Evolutionary conservation across 2,797 vertebrate species (phyloP), one percentile per base, ranked within the genome.

Genomic region (Gallinago stenura): DNA sequence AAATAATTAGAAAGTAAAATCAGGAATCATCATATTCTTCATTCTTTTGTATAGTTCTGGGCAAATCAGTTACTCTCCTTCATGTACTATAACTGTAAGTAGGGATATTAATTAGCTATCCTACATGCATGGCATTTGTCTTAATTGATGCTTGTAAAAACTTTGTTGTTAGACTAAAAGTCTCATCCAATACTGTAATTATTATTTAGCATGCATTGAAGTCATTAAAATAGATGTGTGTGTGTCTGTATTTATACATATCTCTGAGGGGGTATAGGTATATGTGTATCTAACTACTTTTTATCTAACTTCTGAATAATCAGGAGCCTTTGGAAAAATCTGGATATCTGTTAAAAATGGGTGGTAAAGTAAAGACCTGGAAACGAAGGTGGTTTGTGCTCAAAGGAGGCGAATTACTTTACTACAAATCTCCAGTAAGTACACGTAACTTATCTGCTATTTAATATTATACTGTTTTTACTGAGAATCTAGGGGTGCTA

Each of bases 251-350:
- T 90, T 80, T 88, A 41, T 68, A 85, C 12, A 5, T 75, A 69
- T 30, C 58, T 86, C 20, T 83, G 57, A 69, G 46, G 12, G 3
- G 3, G 4, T 48, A 41, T 15, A 80, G 6, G 13, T 77, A 58
- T 56, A 61, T 66, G 19, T 77, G 7, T 57, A 51, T 60, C 64
- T 95, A 58, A 95, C 19, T 30, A 35, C 30, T 68, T 88, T 91
- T 83, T 41, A 57, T 80, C 16, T 81, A 69, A 83, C n/a, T 70
- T 83, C n/a, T 89, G 72, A 92, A 95, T 80, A 93, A 97, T 79
- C 87, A 99, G 99, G 99, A 99, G 82, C 98, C 98, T 4, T 98
- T 99, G 98, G 99, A 99, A 98, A 99, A 99, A 97, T 99, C 99
- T 24, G 99, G 99, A 10, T 99, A 99, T 97, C 98, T 99, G 95